Percentiles rank a stretch among this genome's conserved stretches.
These are phyloP conservation scores for Carduelis carduelis DNA, from an alignment of 2,797 vertebrate species.

Conservation along the genomic window DNA sequence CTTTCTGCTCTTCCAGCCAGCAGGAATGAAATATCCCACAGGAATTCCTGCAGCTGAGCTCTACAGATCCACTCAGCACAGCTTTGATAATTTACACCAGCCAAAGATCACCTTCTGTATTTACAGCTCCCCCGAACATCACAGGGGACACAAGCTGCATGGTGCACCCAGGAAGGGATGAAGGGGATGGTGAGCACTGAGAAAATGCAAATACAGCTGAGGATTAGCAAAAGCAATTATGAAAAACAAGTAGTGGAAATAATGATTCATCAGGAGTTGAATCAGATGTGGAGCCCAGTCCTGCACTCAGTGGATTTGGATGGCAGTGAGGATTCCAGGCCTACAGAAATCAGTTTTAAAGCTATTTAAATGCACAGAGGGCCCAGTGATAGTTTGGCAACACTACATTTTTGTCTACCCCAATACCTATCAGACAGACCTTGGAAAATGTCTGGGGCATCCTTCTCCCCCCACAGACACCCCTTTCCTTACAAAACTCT, in stretches of 20 bases:
- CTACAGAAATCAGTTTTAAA: neutral
- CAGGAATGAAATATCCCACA: neutral
- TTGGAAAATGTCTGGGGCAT: neutral
- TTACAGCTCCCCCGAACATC: neutral
- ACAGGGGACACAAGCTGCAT: neutral
- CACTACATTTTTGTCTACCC: neutral
- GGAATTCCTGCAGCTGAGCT: neutral
- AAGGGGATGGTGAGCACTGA: neutral
- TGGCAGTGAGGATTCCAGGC: neutral
- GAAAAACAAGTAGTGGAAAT: conserved; percentile 8
- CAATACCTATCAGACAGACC: neutral
- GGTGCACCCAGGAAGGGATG: neutral
- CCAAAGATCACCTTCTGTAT: neutral
- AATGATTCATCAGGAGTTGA: neutral
- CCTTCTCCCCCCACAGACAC: neutral
- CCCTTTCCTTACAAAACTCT: neutral
- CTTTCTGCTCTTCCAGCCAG: neutral
- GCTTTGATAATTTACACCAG: neutral
- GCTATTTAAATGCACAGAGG: neutral
- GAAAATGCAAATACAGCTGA: neutral
- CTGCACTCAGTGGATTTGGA: neutral
- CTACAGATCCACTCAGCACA: neutral
- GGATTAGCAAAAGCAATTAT: conserved; percentile 29
- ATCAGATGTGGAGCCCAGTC: neutral
- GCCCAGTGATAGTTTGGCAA: neutral